phyloP scores from a whole-genome alignment of 2,797 vertebrate genomes.

The Chrosomus eos region DNA sequence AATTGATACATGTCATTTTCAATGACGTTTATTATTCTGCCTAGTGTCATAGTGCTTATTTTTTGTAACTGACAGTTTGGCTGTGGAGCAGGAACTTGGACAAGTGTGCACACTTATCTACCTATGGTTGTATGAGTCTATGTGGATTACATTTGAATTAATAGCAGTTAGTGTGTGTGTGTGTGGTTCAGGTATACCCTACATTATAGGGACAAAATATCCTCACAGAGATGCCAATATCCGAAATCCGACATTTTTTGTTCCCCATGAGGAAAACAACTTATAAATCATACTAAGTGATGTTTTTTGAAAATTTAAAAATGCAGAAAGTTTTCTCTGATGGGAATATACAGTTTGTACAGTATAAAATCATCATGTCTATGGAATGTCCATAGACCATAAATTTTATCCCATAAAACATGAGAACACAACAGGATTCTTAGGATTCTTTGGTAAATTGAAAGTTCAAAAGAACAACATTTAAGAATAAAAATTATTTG shows the following conservation, averaged over 20 bases:
- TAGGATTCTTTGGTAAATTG: background rate
- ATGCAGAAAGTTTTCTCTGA: background rate
- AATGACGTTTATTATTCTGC: conserved; percentile 27
- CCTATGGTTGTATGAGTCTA: background rate
- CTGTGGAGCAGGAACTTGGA: conserved; percentile 2
- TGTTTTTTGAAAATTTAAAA: background rate
- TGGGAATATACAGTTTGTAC: background rate
- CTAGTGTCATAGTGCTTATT: conserved; percentile 14
- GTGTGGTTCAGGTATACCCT: background rate
- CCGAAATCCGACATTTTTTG: background rate
- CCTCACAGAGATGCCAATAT: background rate
- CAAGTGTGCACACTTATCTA: background rate
- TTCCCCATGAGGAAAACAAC: background rate
- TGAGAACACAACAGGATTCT: too few species aligned
- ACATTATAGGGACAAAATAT: background rate
- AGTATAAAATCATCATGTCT: too few species aligned
- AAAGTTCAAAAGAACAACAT: background rate
- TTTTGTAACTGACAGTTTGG: conserved; percentile 25
- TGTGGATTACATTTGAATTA: background rate
- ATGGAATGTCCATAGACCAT: too few species aligned
- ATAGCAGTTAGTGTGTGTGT: too few species aligned
- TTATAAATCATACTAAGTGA: background rate
- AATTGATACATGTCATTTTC: conserved; percentile 17
- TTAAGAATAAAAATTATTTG: background rate
- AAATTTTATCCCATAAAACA: too few species aligned